Evolutionary conservation across 2,888 invertebrate genomes (phyloP), one percentile per base, ranked within the genome.

Genomic region (Crepidodera aurea): DNA sequence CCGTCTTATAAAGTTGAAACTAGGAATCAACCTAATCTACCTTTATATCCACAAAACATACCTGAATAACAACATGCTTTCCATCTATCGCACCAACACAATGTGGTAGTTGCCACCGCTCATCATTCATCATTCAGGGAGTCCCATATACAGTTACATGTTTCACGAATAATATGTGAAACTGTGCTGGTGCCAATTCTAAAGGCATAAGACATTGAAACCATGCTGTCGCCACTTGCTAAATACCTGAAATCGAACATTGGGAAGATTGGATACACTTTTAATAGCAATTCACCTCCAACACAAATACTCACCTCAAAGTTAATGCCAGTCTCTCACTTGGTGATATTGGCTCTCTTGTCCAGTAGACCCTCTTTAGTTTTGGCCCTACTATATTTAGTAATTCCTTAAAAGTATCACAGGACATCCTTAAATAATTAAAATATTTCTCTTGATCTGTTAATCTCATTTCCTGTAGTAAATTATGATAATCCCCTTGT

Each of bases 361-460:
- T n/a, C n/a, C n/a, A n/a, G n/a, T n/a, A n/a, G n/a, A n/a, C n/a
- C n/a, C n/a, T n/a, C n/a, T n/a, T n/a, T n/a, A n/a, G n/a, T 10
- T 37, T 46, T 37, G 53, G 48, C 10, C 51, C 48, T 7, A 62
- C 48, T 44, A 46, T 15, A 12, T 22, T 27, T n/a, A 62, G 25
- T 16, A 62, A 19, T 2, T 32, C 12, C 18, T 50, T 19, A 29
- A 62, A 62, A 3, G 29, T 10, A 1, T 19, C 8, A 3, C 6
- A 4, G 25, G 25, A 25, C 62, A 57, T 62, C 27, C 62, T 51
- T 32, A 51, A 44, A 46, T 58, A 53, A 39, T 58, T 58, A 8
- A 57, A 51, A 53, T 50, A 53, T 46, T 51, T 57, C 37, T 51
- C 39, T 16, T 12, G 25, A 27, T 57, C 62, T 7, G 19, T 56